Conservation (phyloP, 64 coral and sea anemone species). For the Platygyra sinensis region DNA sequence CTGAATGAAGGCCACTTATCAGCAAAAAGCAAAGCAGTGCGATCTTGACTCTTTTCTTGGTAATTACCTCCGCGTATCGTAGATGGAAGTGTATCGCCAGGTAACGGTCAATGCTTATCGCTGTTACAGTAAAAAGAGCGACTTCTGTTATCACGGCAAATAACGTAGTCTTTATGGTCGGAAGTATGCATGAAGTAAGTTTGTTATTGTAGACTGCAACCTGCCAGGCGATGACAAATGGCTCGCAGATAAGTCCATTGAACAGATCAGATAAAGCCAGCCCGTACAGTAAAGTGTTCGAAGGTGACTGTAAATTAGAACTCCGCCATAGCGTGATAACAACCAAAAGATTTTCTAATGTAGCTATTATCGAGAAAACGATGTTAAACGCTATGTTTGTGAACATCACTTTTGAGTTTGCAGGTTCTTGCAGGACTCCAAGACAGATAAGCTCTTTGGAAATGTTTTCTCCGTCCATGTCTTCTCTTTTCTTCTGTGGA, state of each 20-base stretch:
- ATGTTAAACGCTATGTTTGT: neutral
- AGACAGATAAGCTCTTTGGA: neutral
- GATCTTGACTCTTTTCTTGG: neutral
- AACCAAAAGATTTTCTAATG: neutral
- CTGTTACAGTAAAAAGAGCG: neutral
- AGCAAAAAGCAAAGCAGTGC: neutral
- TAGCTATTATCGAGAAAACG: neutral
- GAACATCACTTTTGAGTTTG: neutral
- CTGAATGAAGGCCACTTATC: neutral
- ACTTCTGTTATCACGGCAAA: neutral
- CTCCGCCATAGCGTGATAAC: neutral
- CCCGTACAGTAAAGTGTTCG: neutral
- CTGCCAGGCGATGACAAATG: neutral
- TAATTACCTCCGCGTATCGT: conserved; percentile 9
- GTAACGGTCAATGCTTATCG: conserved; percentile 3
- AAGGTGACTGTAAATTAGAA: neutral
- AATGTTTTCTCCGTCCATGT: neutral
- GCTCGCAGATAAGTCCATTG: neutral
- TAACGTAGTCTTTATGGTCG: neutral
- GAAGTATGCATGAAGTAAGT: neutral
- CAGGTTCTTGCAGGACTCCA: neutral
- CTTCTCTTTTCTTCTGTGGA: neutral
- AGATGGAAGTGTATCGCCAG: neutral
- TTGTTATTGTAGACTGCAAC: neutral
- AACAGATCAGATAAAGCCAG: conserved; percentile 21